phyloP scores from a whole-genome alignment of 2,797 vertebrate species.

The Pseudochromis fuscus region DNA sequence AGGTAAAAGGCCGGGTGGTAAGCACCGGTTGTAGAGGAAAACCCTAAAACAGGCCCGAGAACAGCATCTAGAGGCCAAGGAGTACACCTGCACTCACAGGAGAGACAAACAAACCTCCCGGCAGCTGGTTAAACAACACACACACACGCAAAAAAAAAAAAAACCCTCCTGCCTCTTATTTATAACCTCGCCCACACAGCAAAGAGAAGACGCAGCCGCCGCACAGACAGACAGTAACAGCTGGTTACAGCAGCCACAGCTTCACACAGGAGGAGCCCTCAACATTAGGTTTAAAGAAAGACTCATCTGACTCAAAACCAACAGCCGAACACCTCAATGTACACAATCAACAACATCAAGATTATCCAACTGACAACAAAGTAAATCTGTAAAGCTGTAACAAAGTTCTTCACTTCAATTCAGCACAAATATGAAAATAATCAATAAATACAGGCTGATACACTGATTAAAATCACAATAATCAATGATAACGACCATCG shows the following conservation, averaged over 20 bases:
- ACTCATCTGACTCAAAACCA: background rate
- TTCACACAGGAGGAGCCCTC: slow-evolving; percentile 47
- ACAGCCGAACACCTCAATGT: background rate
- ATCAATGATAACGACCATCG: no score
- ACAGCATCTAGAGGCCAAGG: slow-evolving; percentile 63
- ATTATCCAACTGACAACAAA: no score
- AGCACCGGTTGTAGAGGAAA: background rate
- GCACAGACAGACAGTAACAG: slow-evolving; percentile 74
- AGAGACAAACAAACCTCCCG: slow-evolving; percentile 66
- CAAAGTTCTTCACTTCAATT: background rate
- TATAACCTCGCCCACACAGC: slow-evolving; percentile 75
- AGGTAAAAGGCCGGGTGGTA: slow-evolving; percentile 47
- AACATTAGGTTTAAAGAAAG: slow-evolving; percentile 32
- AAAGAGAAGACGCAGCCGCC: slow-evolving; percentile 61
- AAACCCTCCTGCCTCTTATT: slow-evolving; percentile 74
- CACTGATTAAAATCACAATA: background rate
- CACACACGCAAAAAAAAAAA: slow-evolving; percentile 43
- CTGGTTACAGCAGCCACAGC: slow-evolving; percentile 58
- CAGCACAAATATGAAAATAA: background rate
- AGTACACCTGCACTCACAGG: slow-evolving; percentile 70
- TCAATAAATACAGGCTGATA: no score
- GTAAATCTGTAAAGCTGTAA: slow-evolving; percentile 2
- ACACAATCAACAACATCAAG: fast-evolving
- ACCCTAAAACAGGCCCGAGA: slow-evolving; percentile 46
- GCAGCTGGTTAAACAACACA: slow-evolving; percentile 82